Conservation (phyloP, 2,113 vertebrate genomes). For the Chunga burmeisteri region DNA sequence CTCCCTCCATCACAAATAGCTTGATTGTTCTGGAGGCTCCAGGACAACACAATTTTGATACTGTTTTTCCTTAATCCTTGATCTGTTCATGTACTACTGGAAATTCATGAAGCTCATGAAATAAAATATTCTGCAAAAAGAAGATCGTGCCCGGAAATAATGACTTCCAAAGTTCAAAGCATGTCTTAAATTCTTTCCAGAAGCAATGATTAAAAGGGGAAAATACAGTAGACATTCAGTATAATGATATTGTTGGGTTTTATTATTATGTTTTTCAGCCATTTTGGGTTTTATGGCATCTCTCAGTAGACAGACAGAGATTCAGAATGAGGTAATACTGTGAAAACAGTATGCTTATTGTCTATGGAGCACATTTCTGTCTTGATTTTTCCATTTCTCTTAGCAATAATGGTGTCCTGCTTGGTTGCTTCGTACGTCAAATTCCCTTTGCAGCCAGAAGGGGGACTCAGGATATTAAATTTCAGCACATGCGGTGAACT, state of each 20-base stretch:
- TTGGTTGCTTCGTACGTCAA: not conserved
- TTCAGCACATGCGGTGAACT: not conserved
- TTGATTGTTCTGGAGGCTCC: not conserved
- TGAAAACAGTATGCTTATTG: not conserved
- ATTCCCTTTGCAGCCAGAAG: conserved; percentile 57
- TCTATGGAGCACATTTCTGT: not conserved
- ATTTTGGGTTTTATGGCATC: not conserved
- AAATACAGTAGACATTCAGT: not conserved
- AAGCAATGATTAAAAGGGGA: not conserved
- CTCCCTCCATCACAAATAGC: not conserved
- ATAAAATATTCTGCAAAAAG: not conserved
- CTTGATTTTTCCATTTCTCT: not conserved
- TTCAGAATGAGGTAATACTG: not conserved
- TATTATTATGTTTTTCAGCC: not conserved
- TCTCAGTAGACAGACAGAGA: not conserved
- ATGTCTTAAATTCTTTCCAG: not conserved
- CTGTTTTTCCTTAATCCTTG: not conserved
- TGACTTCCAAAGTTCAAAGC: not conserved
- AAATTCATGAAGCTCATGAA: not conserved
- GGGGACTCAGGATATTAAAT: conserved; percentile 60
- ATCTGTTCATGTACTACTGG: not conserved
- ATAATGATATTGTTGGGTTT: not conserved
- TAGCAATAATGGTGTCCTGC: not conserved
- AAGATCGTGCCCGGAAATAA: not conserved
- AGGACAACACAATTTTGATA: not conserved